Evolutionary conservation across 35 echinoderm and acorn worm genomes (phyloP).

Genomic region (Anneissia japonica): DNA sequence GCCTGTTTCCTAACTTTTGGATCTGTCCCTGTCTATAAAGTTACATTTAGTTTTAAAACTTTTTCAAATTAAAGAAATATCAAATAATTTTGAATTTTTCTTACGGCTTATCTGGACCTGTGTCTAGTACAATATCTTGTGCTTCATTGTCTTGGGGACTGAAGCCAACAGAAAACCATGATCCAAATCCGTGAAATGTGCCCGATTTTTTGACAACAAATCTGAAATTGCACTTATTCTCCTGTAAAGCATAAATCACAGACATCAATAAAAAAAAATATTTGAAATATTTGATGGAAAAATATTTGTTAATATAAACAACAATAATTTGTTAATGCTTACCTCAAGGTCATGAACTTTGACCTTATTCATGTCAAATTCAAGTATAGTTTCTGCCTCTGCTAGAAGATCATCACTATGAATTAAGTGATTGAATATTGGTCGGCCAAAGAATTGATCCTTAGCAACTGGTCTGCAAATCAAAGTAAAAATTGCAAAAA

Average conservation of each 20-base stretch:
- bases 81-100: neutral
- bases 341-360: conserved; percentile 27
- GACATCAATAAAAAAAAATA: too few relatives aligned
- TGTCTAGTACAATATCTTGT: conserved; percentile 40
- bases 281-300: neutral
- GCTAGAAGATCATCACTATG: conserved; percentile 16
- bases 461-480: conserved; percentile 32
- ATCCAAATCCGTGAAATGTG: conserved; percentile 61
- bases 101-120: conserved; percentile 55
- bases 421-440: conserved; percentile 46
- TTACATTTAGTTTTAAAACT: too few relatives aligned
- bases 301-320: neutral
- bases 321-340: neutral
- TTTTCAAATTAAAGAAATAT: neutral
- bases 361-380: conserved; percentile 49
- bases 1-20: too few relatives aligned
- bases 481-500: neutral
- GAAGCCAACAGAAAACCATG: conserved; percentile 72
- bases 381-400: neutral
- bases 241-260: conserved; percentile 49
- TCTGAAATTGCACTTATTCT: conserved; percentile 18
- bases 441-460: conserved; percentile 31
- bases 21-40: neutral
- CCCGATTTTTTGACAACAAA: conserved; percentile 48
- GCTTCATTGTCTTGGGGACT: neutral